A percentile compares a stretch with the other conserved stretches of the same genome.
phyloP scores from a whole-genome alignment of 2,113 vertebrate genomes.

The Leucopsar rothschildi region DNA sequence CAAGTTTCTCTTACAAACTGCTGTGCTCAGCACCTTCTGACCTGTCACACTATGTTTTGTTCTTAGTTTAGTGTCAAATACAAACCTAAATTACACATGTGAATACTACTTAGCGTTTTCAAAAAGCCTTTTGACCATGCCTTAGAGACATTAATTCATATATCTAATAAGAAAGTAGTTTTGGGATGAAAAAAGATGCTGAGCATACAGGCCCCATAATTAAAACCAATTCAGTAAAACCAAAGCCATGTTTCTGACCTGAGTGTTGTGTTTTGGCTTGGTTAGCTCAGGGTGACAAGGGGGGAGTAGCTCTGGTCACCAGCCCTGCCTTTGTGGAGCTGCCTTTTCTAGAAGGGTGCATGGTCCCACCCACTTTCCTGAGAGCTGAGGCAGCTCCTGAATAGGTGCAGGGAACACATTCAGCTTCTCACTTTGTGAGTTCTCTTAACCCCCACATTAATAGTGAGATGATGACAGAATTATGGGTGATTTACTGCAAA shows the following conservation, averaged over 20 bases:
- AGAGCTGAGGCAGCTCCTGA: not conserved
- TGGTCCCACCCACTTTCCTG: not conserved
- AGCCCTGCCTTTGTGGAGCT: not conserved
- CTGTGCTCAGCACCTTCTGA: not conserved
- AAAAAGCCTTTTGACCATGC: not conserved
- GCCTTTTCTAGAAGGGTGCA: not conserved
- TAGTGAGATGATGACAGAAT: not conserved
- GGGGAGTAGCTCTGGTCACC: not conserved
- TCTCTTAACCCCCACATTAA: not conserved
- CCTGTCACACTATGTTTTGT: not conserved
- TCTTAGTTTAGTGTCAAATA: not conserved
- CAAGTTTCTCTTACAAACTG: not conserved
- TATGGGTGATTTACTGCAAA: not conserved
- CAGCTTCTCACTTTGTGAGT: not conserved
- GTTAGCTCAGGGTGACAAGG: accelerated
- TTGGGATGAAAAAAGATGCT: not conserved
- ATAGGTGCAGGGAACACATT: not conserved
- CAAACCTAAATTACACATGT: not conserved
- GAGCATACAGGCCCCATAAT: not conserved
- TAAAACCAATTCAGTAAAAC: not conserved
- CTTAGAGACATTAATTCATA: not conserved
- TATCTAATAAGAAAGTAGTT: not conserved
- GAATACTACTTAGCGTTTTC: not conserved
- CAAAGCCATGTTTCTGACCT: not conserved
- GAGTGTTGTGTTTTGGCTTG: not conserved